Percentiles rank a stretch among this genome's conserved stretches.
Evolutionary conservation across 2,888 invertebrate species (phyloP).

Genomic region (Meandrusa payeni): DNA sequence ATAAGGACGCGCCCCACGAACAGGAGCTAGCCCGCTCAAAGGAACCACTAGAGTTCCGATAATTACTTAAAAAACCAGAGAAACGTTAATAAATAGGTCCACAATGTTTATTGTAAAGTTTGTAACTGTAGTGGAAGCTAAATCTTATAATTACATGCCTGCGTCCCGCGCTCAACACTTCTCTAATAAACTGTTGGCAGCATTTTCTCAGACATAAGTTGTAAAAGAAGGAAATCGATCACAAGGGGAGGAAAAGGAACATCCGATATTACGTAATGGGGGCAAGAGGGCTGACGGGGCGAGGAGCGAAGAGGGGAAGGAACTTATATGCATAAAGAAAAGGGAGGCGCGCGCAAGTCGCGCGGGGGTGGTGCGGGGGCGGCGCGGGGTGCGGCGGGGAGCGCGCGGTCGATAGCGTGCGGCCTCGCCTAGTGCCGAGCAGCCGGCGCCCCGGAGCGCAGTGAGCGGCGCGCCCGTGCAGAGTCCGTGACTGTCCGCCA

Average conservation of each 20-base stretch:
- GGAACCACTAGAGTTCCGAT: no score
- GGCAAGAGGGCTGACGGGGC: conserved; percentile 27
- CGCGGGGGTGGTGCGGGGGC: conserved; percentile 23
- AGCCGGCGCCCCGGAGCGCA: conserved; percentile 35
- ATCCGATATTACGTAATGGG: conserved; percentile 29
- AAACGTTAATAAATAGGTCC: no score
- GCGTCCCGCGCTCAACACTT: no score
- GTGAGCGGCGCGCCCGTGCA: conserved; percentile 28
- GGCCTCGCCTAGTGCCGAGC: conserved; percentile 38
- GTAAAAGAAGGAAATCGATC: conserved; percentile 16
- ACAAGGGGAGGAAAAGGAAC: conserved; percentile 13
- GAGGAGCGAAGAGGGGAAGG: conserved; percentile 25
- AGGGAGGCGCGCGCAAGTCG: conserved; percentile 19
- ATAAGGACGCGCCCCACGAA: no score
- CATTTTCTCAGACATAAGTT: no score
- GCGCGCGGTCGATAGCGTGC: conserved; percentile 39
- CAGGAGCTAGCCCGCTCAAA: no score
- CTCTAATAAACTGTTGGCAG: no score
- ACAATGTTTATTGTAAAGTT: no score
- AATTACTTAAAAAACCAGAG: no score
- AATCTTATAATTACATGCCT: no score
- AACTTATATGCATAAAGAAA: conserved; percentile 26
- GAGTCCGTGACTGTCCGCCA: conserved; percentile 39
- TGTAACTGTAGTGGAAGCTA: no score
- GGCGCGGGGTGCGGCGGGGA: conserved; percentile 24